These are phyloP conservation scores for Callinectes sapidus DNA, from an alignment of 2,888 invertebrate genomes.

Conservation along the genomic window DNA sequence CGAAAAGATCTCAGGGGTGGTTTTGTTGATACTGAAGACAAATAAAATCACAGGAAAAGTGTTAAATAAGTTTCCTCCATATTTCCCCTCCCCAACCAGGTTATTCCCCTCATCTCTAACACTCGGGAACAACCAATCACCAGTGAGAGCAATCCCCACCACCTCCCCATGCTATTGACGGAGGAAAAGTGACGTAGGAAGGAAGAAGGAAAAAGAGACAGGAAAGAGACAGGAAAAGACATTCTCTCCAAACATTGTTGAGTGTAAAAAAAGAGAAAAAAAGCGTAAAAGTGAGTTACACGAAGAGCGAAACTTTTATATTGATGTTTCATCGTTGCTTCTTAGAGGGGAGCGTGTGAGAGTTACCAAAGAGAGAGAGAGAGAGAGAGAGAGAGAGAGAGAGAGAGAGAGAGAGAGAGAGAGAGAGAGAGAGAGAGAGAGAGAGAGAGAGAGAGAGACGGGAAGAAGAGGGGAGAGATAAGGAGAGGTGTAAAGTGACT, in stretches of 20 bases:
- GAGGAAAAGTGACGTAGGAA: neutral
- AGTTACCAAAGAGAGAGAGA: neutral
- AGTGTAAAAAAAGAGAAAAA: neutral
- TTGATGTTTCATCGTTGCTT: neutral
- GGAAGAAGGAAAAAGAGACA: neutral
- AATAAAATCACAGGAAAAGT: too few relatives aligned
- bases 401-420: neutral
- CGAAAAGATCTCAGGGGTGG: too few relatives aligned
- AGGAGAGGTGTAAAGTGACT: neutral
- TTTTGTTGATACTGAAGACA: too few relatives aligned
- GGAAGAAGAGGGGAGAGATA: neutral
- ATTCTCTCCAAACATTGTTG: neutral
- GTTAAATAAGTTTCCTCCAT: too few relatives aligned
- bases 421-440: too few relatives aligned
- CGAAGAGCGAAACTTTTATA: neutral
- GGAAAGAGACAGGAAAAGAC: neutral
- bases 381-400: neutral
- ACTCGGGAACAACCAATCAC: too few relatives aligned
- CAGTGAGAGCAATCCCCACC: neutral
- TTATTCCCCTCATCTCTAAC: too few relatives aligned
- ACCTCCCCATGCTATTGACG: neutral
- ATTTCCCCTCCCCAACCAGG: too few relatives aligned
- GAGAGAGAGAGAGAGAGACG: neutral
- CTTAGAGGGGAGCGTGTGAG: neutral
- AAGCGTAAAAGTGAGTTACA: conserved; percentile 7